These are phyloP conservation scores for Adelognathus sp. DNA, from an alignment of 2,888 invertebrate genomes.

Conservation along the genomic window DNA sequence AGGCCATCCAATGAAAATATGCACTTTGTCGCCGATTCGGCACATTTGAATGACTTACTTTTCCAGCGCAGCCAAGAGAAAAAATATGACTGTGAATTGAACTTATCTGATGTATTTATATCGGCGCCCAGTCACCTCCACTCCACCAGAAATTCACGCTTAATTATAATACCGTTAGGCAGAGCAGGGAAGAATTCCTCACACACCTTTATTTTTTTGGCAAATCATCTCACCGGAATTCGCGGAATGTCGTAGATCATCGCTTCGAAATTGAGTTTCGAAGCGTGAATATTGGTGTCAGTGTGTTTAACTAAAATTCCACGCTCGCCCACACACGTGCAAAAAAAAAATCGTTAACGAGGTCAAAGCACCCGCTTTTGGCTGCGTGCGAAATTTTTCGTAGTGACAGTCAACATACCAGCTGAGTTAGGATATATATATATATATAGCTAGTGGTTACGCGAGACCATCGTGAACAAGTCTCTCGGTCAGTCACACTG, in stretches of 20 bases:
- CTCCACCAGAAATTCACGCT: too few species aligned
- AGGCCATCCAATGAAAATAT: too few species aligned
- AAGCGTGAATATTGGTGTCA: not conserved
- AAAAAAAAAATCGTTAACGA: constrained; percentile 25
- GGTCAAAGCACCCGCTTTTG: constrained; percentile 52
- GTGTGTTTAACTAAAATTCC: not conserved
- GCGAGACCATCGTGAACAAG: constrained; percentile 4
- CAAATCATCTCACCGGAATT: too few species aligned
- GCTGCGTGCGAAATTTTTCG: not conserved
- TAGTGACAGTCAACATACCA: not conserved
- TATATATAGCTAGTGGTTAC: not conserved
- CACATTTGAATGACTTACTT: too few species aligned
- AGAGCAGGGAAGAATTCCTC: not conserved
- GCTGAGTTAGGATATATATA: constrained; percentile 1
- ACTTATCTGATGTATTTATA: too few species aligned
- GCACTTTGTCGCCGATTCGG: too few species aligned
- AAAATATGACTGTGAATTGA: too few species aligned
- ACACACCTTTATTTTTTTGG: too few species aligned
- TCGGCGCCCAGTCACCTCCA: too few species aligned
- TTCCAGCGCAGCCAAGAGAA: too few species aligned
- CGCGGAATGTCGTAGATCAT: not conserved
- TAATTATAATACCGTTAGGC: constrained; percentile 22
- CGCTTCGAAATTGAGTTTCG: constrained; percentile 6
- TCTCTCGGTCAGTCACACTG: constrained; percentile 50
- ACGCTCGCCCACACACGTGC: constrained; percentile 6